Evolutionary conservation across 1,140 invertebrate genomes (phyloP).

Genomic region (Eueides isabella): DNA sequence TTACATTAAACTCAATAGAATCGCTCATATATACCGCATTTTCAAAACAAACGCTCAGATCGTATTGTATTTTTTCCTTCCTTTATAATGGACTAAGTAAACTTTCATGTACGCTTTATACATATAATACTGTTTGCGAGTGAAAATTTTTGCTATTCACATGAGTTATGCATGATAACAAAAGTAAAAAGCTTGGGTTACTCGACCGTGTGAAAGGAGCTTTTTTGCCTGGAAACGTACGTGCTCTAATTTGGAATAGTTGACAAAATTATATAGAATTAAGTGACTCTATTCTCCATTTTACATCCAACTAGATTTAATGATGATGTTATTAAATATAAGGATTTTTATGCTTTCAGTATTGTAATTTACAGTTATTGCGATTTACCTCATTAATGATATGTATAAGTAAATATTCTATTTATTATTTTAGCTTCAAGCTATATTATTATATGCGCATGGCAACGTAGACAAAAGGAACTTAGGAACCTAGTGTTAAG

Average conservation of each 20-base stretch:
- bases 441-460: too few relatives aligned
- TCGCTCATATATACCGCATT: conserved; percentile 3
- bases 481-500: too few relatives aligned
- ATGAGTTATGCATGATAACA: conserved; percentile 7
- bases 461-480: too few relatives aligned
- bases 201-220: conserved; percentile 17
- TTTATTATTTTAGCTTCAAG: too few relatives aligned
- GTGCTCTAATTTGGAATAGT: background rate
- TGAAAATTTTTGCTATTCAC: background rate
- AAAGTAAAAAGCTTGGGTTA: conserved; percentile 9
- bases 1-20: conserved; percentile 4
- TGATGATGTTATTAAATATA: too few relatives aligned
- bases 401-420: too few relatives aligned
- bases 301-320: too few relatives aligned
- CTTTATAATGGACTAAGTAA: conserved; percentile 11
- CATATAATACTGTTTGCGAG: conserved; percentile 1
- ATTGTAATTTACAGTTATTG: too few relatives aligned
- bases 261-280: background rate
- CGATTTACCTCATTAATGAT: too few relatives aligned
- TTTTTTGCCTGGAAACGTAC: background rate
- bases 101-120: conserved; percentile 7
- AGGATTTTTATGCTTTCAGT: too few relatives aligned
- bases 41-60: conserved; percentile 2
- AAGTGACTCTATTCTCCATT: background rate
- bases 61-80: conserved; percentile 1